A percentile compares a stretch with the other conserved stretches of the same genome.
Conservation (phyloP, 2,113 vertebrate species). For the Strigops habroptila region DNA sequence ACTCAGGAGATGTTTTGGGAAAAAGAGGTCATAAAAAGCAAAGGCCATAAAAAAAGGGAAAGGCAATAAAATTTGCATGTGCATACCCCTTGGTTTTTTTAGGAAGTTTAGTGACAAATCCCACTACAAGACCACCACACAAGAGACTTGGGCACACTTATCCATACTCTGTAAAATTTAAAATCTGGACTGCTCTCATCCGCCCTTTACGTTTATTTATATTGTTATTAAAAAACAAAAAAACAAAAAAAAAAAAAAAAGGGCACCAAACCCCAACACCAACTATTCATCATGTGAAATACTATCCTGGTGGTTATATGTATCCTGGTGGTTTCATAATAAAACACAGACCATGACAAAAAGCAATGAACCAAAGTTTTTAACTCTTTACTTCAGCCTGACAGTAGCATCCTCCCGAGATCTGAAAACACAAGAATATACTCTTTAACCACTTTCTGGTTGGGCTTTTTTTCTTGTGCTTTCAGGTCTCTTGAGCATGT, state of each 20-base stretch:
- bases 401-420: neutral
- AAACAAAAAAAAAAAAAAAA: neutral
- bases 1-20: neutral
- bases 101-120: neutral
- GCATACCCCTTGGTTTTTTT: neutral
- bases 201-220: neutral
- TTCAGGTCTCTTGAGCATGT: slow-evolving; percentile 17
- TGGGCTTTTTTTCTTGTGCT: neutral
- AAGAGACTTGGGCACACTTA: neutral
- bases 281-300: neutral
- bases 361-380: neutral
- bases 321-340: neutral
- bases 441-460: neutral
- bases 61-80: neutral
- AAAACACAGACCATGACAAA: neutral
- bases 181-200: neutral
- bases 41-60: neutral
- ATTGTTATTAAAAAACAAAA: neutral
- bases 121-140: neutral
- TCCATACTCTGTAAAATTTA: neutral
- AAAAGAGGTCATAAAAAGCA: neutral
- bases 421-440: neutral
- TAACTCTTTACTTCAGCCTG: neutral
- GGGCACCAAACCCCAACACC: neutral
- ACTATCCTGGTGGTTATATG: neutral